phyloP scores from a whole-genome alignment of 2,888 invertebrate genomes.

The Steromphala cineraria region DNA sequence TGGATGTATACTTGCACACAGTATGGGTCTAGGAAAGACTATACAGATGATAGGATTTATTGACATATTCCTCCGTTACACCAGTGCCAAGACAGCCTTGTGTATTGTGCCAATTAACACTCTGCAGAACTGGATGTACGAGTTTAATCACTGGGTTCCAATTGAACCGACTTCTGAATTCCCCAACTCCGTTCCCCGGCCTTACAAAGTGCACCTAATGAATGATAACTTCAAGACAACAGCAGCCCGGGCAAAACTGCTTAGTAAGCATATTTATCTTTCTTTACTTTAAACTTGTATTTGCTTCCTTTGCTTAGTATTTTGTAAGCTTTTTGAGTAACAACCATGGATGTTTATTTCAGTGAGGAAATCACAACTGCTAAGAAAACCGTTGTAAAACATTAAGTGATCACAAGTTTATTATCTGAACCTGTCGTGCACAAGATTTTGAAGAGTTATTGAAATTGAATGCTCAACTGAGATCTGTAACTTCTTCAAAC shows the following conservation, averaged over 20 bases:
- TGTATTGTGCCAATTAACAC: conserved; percentile 99
- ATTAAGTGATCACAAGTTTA: too few relatives aligned
- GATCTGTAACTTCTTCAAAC: too few relatives aligned
- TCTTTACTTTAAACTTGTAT: neutral
- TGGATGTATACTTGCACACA: conserved; percentile 98
- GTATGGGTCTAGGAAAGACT: conserved; percentile 99
- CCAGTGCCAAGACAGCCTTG: conserved; percentile 89
- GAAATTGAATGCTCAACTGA: too few relatives aligned
- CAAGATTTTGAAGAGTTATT: too few relatives aligned
- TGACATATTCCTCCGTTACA: conserved; percentile 95
- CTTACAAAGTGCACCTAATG: conserved; percentile 91
- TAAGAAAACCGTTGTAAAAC: too few relatives aligned
- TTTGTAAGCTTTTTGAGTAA: too few relatives aligned
- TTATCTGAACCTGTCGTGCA: too few relatives aligned
- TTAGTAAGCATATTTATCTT: conserved; percentile 78
- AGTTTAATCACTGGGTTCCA: conserved; percentile 98
- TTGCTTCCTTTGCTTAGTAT: neutral
- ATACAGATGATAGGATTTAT: conserved; percentile 93
- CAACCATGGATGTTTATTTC: too few relatives aligned
- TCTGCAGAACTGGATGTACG: conserved; percentile 97
- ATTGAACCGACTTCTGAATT: neutral
- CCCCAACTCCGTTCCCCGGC: conserved; percentile 78
- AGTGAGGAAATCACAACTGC: too few relatives aligned
- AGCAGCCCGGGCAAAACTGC: conserved; percentile 84
- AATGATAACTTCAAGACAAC: conserved; percentile 96